These are phyloP conservation scores for Lepus oiostolus DNA, from an alignment of 2,797 vertebrate genomes.

Conservation along the genomic window DNA sequence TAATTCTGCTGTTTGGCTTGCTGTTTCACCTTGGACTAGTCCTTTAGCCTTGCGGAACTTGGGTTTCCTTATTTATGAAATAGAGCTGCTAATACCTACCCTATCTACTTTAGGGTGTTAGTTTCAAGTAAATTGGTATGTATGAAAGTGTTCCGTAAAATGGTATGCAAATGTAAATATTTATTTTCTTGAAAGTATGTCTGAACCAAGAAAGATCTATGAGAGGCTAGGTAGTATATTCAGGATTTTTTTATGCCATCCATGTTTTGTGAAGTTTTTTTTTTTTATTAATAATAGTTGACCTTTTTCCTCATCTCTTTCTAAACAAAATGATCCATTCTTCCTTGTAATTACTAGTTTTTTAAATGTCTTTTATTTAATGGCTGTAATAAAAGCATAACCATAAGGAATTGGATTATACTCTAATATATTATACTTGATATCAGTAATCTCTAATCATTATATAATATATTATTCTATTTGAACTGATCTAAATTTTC, in stretches of 20 bases:
- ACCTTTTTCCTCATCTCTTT: constrained; percentile 15
- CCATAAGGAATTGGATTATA: constrained; percentile 34
- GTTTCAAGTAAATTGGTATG: constrained; percentile 40
- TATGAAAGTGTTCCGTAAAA: constrained; percentile 34
- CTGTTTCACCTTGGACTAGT: neutral
- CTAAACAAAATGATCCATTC: constrained; percentile 48
- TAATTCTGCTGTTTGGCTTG: neutral
- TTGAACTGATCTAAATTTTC: constrained; percentile 52
- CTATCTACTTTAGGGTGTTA: neutral
- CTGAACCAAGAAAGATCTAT: constrained; percentile 40
- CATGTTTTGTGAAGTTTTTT: constrained; percentile 19
- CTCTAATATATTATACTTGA: constrained; percentile 22
- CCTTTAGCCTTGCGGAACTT: constrained; percentile 18
- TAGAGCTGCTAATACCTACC: neutral
- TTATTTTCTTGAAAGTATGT: constrained; percentile 17
- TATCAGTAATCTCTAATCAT: neutral
- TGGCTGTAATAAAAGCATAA: constrained; percentile 20
- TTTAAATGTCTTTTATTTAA: neutral
- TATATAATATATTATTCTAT: constrained; percentile 52
- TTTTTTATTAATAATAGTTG: neutral
- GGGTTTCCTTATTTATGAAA: constrained; percentile 49
- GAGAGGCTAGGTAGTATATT: neutral
- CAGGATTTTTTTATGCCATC: constrained; percentile 4
- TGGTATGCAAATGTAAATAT: neutral
- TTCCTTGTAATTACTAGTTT: constrained; percentile 50